Percentiles rank a stretch among this genome's conserved stretches.
phyloP scores from a whole-genome alignment of 2,797 vertebrate species.

The Phrynocephalus vlangalii region DNA sequence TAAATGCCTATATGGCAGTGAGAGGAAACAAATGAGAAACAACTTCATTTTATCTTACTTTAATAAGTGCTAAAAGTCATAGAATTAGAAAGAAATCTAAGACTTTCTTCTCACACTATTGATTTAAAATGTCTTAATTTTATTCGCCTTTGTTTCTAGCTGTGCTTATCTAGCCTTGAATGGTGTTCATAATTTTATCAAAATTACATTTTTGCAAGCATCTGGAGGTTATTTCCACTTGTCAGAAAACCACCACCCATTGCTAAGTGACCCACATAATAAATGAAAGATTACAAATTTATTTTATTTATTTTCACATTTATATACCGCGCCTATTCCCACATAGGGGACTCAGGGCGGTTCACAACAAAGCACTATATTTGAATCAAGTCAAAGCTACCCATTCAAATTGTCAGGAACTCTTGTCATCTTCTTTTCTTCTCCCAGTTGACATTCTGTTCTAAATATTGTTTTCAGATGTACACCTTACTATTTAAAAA shows the following conservation, averaged over 20 bases:
- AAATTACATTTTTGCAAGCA: not conserved
- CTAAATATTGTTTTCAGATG: not conserved
- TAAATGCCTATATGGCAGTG: not conserved
- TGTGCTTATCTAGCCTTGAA: not conserved
- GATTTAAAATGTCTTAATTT: not conserved
- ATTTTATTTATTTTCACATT: too few relatives aligned
- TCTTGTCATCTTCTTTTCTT: not conserved
- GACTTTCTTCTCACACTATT: not conserved
- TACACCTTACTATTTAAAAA: not conserved
- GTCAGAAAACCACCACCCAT: not conserved
- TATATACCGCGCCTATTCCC: too few relatives aligned
- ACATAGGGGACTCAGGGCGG: too few relatives aligned
- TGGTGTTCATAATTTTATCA: not conserved
- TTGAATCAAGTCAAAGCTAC: not conserved
- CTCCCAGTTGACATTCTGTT: not conserved
- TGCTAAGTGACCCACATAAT: not conserved
- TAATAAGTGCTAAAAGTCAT: too few relatives aligned
- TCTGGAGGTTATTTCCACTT: not conserved
- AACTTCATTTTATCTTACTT: too few relatives aligned
- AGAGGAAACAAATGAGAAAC: too few relatives aligned
- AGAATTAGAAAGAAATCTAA: not conserved
- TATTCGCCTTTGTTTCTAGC: not conserved
- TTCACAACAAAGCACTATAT: not conserved
- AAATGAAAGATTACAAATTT: not conserved
- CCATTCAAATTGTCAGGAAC: not conserved